These are phyloP conservation scores for Heteractis magnifica DNA, from an alignment of 92 coral and sea anemone species.

Conservation along the genomic window DNA sequence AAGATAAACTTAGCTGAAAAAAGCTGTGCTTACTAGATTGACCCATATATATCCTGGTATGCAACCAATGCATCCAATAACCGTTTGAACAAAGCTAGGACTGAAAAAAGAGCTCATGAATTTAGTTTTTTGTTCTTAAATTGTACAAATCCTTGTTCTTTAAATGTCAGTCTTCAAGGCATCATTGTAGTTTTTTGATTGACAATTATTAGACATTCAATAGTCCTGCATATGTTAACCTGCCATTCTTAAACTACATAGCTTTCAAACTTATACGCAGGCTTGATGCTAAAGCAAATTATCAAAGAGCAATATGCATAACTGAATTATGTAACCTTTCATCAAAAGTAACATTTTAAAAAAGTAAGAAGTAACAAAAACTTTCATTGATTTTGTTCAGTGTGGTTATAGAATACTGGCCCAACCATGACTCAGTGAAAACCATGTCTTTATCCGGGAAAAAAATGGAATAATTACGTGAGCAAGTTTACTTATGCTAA, in stretches of 20 bases:
- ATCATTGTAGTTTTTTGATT: not conserved
- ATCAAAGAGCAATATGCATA: no score
- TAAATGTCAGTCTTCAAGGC: not conserved
- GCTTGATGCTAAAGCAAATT: no score
- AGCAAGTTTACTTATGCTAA: not conserved
- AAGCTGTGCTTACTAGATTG: no score
- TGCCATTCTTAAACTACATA: no score
- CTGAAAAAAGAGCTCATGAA: not conserved
- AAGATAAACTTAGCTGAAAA: no score
- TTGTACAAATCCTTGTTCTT: not conserved
- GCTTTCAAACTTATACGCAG: no score
- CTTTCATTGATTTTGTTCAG: not conserved
- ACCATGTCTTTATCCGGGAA: not conserved
- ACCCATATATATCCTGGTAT: no score
- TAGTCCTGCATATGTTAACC: not conserved
- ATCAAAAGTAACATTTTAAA: not conserved
- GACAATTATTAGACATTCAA: not conserved
- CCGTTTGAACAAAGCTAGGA: no score
- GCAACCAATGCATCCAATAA: no score
- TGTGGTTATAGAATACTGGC: not conserved
- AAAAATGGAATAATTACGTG: not conserved
- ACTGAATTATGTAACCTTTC: not conserved
- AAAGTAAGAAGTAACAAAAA: not conserved
- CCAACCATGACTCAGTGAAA: not conserved
- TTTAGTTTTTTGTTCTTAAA: not conserved